Conservation (phyloP, 2,113 vertebrate species). For the Shinisaurus crocodilurus region DNA sequence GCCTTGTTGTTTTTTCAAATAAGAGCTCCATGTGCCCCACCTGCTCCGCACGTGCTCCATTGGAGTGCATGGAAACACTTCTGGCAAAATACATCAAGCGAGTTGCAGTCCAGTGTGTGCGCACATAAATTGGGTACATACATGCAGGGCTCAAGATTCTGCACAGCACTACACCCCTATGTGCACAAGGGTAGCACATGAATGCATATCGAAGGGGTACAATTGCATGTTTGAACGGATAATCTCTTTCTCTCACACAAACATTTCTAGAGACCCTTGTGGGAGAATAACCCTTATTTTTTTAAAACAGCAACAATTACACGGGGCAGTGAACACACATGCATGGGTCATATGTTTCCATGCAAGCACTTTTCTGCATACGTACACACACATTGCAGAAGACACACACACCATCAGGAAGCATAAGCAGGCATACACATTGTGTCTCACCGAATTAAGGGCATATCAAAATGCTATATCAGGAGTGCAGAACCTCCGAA, state of each 20-base stretch:
- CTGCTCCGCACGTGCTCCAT: background rate
- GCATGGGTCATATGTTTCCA: background rate
- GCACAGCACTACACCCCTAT: background rate
- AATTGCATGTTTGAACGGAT: background rate
- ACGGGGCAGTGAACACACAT: background rate
- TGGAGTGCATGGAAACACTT: background rate
- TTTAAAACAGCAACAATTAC: background rate
- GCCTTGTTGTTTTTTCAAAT: background rate
- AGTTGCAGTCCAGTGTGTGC: background rate
- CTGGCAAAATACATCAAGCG: background rate
- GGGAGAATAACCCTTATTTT: background rate
- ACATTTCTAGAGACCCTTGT: background rate
- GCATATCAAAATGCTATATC: background rate
- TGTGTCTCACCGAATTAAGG: background rate
- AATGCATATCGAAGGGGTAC: background rate
- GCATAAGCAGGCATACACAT: background rate
- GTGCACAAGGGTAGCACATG: background rate
- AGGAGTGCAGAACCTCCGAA: no score
- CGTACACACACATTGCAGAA: background rate
- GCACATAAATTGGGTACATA: background rate
- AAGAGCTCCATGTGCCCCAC: background rate
- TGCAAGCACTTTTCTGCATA: background rate
- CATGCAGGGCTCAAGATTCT: background rate
- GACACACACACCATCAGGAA: background rate
- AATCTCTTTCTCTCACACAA: background rate